Evolutionary conservation across 1,140 invertebrate species (phyloP), one percentile per base, ranked within the genome.

Genomic region (Conopomorpha cramerella): DNA sequence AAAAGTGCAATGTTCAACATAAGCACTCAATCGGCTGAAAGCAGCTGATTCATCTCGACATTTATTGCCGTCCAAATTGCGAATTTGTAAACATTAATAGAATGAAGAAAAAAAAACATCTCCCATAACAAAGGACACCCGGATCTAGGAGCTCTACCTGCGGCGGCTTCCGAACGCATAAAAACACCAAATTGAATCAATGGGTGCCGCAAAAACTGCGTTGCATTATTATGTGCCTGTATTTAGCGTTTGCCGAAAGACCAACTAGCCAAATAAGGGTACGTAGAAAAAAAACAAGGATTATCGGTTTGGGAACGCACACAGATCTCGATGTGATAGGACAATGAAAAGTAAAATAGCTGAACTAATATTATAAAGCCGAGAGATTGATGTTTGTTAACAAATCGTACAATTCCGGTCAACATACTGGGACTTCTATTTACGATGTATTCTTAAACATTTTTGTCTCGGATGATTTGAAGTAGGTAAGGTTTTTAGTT

Each of bases 141-240:
- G 70, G 70, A 76, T 72, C 67, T 74, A 65, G 55, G 45, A 37
- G 40, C 51, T 68, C 62, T 72, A 70, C 70, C 67, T 72, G 70
- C 61, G 61, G 65, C 65, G 61, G 65, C 65, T 76, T 76, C 67
- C 70, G 70, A 74, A 74, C 60, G 49, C 50, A 47, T 39, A 74
- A 74, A 70, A 71, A 70, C 47, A 35, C 47, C 46, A 55, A 67
- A 59, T 65, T 58, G 58, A 63, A 62, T 67, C 60, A 63, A 61
- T 58, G 49, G 56, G n/a, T 42, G 41, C 39, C 35, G 28, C 49
- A 49, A 54, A 66, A 68, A 74, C 70, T 63, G 50, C 50, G 33
- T 39, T 45, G 50, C 39, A 59, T 61, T 56, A 46, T 51, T 49
- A 51, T 53, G n/a, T n/a, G 59, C 56, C 52, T 68, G 53, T 61